Base-by-base conservation (phyloP, 2,888 invertebrate species). In the Xylota segnis region DNA sequence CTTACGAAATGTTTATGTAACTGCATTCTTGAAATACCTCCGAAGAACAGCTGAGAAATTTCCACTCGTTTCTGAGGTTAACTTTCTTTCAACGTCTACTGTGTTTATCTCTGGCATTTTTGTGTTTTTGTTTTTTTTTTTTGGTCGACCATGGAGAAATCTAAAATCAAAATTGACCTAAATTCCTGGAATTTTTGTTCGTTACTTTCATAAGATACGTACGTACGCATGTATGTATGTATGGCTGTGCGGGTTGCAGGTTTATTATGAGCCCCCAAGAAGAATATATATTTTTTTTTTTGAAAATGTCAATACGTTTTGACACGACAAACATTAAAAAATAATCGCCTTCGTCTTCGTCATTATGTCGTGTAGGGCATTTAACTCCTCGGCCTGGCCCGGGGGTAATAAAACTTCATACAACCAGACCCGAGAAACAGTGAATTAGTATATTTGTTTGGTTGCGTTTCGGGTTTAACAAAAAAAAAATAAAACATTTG, bases 161-260 rank as follows among this genome's bases (percentile, higher is more conserved):
- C 47, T 66, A 18, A 66, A 65, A 58, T 65, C 65, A 75, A 75
- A 65, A 66, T 66, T 75, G 75, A 76, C 66, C 76, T 59, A 68
- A 76, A 68, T 68, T 58, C 58, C 43, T 59, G 29, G 52, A 68
- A 50, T 72, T 52, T 27, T 40, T 63, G 45, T n/a, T 68, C 3
- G 23, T 68, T 70, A 27, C 40, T 68, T 16, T 40, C 29, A 74
- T 18, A 61, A 61, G 43, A 43, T 14, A 52, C 61, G 40, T 27
- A 37, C 23, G 23, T 2, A n/a, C n/a, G n/a, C n/a, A n/a, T n/a
- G n/a, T n/a, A n/a, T n/a, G n/a, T n/a, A n/a, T n/a, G 23, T 23
- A 23, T 23, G 23, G n/a, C n/a, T 52, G 72, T 29, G 47, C 52
- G 43, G 14, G 50, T 50, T 40, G 63, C 16, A 47, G 56, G 54